phyloP scores from a whole-genome alignment of 2,888 invertebrate genomes.

The Ptychoptera contaminata region DNA sequence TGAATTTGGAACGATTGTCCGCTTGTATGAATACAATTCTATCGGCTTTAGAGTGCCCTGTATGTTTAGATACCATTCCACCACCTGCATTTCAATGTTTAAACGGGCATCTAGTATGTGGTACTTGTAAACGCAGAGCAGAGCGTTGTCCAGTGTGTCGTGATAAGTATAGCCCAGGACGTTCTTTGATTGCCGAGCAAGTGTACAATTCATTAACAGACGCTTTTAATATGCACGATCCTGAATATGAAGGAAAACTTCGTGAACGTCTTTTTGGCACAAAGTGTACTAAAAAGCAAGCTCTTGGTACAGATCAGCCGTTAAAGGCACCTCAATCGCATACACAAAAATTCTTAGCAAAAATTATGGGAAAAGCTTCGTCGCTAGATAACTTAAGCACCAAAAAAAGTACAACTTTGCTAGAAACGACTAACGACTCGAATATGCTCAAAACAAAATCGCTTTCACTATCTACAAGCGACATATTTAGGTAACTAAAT shows the following conservation, averaged over 20 bases:
- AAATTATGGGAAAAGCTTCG: conserved; percentile 33
- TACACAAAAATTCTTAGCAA: conserved; percentile 34
- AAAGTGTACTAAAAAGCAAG: conserved; percentile 10
- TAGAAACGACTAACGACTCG: conserved; percentile 6
- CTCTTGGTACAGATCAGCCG: not conserved
- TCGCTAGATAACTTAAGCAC: conserved; percentile 32
- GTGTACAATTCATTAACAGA: conserved; percentile 35
- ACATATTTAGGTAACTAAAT: conserved; percentile 25
- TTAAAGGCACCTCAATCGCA: conserved; percentile 17
- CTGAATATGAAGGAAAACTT: conserved; percentile 27
- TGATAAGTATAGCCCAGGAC: conserved; percentile 33
- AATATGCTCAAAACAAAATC: conserved; percentile 23
- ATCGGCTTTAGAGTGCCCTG: conserved; percentile 43
- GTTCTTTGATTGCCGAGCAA: conserved; percentile 38
- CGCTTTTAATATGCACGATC: conserved; percentile 32
- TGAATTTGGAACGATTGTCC: conserved; percentile 35
- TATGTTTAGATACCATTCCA: conserved; percentile 43
- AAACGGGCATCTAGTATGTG: conserved; percentile 47
- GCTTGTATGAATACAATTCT: conserved; percentile 36
- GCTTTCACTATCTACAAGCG: conserved; percentile 31
- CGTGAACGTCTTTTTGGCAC: conserved; percentile 33
- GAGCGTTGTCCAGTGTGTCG: conserved; percentile 47
- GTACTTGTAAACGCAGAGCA: conserved; percentile 40
- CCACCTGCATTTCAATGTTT: conserved; percentile 49
- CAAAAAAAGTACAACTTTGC: not conserved